Base-by-base conservation (phyloP, 35 echinoderm and acorn worm species). In the Acanthaster planci region DNA sequence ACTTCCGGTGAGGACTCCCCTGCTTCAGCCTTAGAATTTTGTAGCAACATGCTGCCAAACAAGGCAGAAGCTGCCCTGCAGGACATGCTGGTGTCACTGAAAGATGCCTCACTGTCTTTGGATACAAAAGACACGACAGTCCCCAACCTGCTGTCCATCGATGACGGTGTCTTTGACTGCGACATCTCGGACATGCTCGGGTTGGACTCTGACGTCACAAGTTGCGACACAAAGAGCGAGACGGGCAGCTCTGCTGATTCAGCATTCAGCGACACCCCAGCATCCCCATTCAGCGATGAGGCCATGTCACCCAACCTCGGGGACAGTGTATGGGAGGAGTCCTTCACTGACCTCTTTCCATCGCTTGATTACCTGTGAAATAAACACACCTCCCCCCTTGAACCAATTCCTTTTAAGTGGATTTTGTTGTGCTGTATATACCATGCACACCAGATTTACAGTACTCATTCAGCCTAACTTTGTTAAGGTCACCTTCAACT, bases 251-350 rank as follows among this genome's bases (percentile, higher is more conserved):
- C 83, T n/a, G 50, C 51, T 12, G 93, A 95, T 64, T 95, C 93
- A 32, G 93, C 87, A 18, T 77, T 95, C 14, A 76, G 89, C 30
- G 89, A 90, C 85, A 79, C 47, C 52, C 89, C 89, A 31, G 55
- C 23, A 36, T 90, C 53, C n/a, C 93, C 37, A 29, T 87, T 84
- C 59, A 83, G 80, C 78, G 89, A 95, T 47, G 29, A 77, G 2
- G 52, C 82, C 16, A 81, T 89, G 42, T 91, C 93, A 8, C 93
- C 93, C 52, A 81, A 44, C 14, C 36, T 95, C 38, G 84, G 89
- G 64, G 89, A 95, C 52, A 76, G 88, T n/a, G 67, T 82, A 9
- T 95, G 93, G 93, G 93, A 95, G 78, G 93, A 95, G 54, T 95
- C 93, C 37, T 94, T 94, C 52, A 94, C 83, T 4, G 89, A 95